Evolutionary conservation across 2,888 invertebrate species (phyloP), one percentile per base, ranked within the genome.

Genomic region (Amiota mariae): DNA sequence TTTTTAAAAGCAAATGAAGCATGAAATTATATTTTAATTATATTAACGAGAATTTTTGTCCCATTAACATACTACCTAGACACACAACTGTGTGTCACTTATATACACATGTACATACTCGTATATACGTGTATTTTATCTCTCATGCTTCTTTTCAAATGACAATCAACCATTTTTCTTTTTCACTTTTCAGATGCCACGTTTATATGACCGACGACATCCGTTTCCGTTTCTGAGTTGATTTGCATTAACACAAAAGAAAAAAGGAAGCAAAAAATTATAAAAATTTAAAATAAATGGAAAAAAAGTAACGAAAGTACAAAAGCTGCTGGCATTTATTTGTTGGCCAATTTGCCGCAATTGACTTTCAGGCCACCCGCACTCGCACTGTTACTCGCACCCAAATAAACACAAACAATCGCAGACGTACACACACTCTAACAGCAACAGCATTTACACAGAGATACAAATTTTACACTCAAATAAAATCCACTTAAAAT

Each of bases 131-230:
- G 24, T 24, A 24, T 24, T 24, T 24, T 3, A 3, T 24, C 24
- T 24, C 3, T 3, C 24, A 3, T 24, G 24, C 24, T 24, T 24
- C 3, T 24, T 24, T 2, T 3, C 36, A 36, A 36, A 36, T 36
- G 36, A 36, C 6, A 36, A 36, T 36, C 36, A 36, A 36, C 36
- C 36, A 36, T 36, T 36, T 36, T 36, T 6, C 4, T 36, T 36
- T 36, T 36, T 2, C 36, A 36, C 36, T 6, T 6, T 36, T 36
- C 36, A 36, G 6, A 47, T 67, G 54, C 47, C 66, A 66, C 72
- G 73, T 75, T 72, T 72, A 36, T 36, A 70, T 70, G 64, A 59
- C 72, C 72, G 61, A 36, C 36, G 6, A 73, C 73, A 74, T 72
- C 72, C 68, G 70, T 72, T 74, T 72, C 73, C 71, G 71, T 51